A percentile compares a stretch with the other conserved stretches of the same genome.
Evolutionary conservation across 1,140 invertebrate species (phyloP).

Genomic region (Oreohelix idahoensis): DNA sequence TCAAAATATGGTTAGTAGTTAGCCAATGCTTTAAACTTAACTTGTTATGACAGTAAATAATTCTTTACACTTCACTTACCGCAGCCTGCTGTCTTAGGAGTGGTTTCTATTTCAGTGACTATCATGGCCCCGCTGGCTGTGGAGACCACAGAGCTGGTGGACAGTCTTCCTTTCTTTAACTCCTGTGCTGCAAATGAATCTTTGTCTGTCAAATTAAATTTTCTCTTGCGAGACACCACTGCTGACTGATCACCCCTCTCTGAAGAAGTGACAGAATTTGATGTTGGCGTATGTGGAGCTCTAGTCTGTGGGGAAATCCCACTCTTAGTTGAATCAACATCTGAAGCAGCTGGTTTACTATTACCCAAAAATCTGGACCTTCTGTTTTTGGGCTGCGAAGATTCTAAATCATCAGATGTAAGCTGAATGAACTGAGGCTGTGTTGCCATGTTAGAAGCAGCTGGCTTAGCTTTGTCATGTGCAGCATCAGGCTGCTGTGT

Average conservation of each 20-base stretch:
- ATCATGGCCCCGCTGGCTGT: slow-evolving; percentile 35
- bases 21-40: no score
- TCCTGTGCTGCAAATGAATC: background rate
- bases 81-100: background rate
- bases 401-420: background rate
- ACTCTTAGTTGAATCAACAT: background rate
- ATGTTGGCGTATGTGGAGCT: background rate
- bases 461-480: background rate
- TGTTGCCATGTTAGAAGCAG: background rate
- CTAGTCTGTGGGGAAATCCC: background rate
- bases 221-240: slow-evolving; percentile 21
- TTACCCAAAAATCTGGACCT: background rate
- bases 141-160: background rate
- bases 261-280: background rate
- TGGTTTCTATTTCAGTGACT: slow-evolving; percentile 35
- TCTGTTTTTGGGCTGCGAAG: background rate
- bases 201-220: background rate
- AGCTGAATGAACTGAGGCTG: slow-evolving; percentile 16
- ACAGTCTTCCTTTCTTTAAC: slow-evolving; percentile 21
- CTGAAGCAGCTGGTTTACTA: background rate
- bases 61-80: no score
- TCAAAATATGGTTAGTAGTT: no score
- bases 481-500: background rate
- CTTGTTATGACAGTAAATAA: no score
- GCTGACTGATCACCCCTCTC: background rate